Conservation (phyloP, 2,113 vertebrate genomes). For the Amphiprion percula region DNA sequence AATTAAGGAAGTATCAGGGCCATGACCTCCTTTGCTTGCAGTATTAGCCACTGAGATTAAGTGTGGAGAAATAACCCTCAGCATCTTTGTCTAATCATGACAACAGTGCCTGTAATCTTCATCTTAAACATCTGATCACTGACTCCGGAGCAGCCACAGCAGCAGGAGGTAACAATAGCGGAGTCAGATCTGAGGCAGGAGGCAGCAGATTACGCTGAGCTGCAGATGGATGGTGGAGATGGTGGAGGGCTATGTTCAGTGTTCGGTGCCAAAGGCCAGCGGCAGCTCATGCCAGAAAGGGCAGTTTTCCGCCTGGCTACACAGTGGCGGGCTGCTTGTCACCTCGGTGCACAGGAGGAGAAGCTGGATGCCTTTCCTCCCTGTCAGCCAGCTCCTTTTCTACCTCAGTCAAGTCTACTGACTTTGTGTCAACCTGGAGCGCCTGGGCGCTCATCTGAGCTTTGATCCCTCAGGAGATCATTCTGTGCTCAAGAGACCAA, state of each 20-base stretch:
- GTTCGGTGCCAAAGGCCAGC: constrained; percentile 37
- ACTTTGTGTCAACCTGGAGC: constrained; percentile 18
- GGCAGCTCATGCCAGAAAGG: constrained; percentile 59
- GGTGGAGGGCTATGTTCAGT: constrained; percentile 9
- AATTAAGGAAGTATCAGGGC: constrained; percentile 10
- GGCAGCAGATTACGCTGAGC: constrained; percentile 58
- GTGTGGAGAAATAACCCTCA: constrained; percentile 20
- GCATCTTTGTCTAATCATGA: constrained; percentile 34
- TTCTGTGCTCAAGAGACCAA: constrained; percentile 2
- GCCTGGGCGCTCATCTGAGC: constrained; percentile 29
- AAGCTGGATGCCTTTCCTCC: constrained; percentile 40
- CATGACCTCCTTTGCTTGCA: constrained; percentile 55
- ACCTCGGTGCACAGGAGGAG: constrained; percentile 29
- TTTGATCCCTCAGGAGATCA: constrained; percentile 44
- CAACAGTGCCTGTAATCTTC: constrained; percentile 36
- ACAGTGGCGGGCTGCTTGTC: constrained; percentile 52
- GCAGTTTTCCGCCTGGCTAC: constrained; percentile 70
- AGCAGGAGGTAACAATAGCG: constrained; percentile 32
- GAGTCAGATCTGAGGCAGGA: constrained; percentile 46
- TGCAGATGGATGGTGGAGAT: constrained; percentile 63
- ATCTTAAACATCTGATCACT: constrained; percentile 28
- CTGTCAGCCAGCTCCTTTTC: constrained; percentile 41
- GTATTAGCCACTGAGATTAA: constrained; percentile 52
- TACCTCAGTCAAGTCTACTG: constrained; percentile 24
- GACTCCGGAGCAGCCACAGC: constrained; percentile 33